These are phyloP conservation scores for Leptinotarsa peninsularis DNA, from an alignment of 2,888 invertebrate genomes.

Conservation along the genomic window DNA sequence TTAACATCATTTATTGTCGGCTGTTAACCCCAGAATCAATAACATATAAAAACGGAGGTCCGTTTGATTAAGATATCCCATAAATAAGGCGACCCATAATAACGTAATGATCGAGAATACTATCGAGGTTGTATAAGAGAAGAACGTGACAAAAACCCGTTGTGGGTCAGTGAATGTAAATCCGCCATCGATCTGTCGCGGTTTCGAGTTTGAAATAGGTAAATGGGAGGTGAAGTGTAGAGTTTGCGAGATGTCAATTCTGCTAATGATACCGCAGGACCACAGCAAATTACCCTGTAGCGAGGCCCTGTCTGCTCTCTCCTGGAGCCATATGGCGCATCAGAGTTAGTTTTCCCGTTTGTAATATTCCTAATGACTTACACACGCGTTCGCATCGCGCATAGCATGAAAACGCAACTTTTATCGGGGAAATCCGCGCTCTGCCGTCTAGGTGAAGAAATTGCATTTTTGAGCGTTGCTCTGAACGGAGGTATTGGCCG, in stretches of 20 bases:
- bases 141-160: constrained; percentile 43
- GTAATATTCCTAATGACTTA: constrained; percentile 69
- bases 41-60: constrained; percentile 19
- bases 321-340: constrained; percentile 63
- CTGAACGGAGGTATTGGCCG: not conserved
- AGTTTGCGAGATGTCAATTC: constrained; percentile 67
- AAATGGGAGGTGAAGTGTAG: constrained; percentile 57
- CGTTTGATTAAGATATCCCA: constrained; percentile 15
- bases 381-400: constrained; percentile 64
- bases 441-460: not conserved
- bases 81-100: constrained; percentile 33
- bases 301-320: constrained; percentile 39
- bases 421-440: constrained; percentile 38
- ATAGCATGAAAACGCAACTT: constrained; percentile 66
- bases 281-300: constrained; percentile 65
- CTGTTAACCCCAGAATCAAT: not conserved
- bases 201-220: constrained; percentile 54
- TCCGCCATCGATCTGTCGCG: constrained; percentile 43
- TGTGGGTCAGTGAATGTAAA: constrained; percentile 53
- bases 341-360: constrained; percentile 68
- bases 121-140: constrained; percentile 36
- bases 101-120: constrained; percentile 42
- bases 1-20: not conserved
- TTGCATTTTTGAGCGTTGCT: not conserved
- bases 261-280: constrained; percentile 68